Evolutionary conservation across 2,888 invertebrate genomes (phyloP).

Genomic region (Heliconius ethilla): DNA sequence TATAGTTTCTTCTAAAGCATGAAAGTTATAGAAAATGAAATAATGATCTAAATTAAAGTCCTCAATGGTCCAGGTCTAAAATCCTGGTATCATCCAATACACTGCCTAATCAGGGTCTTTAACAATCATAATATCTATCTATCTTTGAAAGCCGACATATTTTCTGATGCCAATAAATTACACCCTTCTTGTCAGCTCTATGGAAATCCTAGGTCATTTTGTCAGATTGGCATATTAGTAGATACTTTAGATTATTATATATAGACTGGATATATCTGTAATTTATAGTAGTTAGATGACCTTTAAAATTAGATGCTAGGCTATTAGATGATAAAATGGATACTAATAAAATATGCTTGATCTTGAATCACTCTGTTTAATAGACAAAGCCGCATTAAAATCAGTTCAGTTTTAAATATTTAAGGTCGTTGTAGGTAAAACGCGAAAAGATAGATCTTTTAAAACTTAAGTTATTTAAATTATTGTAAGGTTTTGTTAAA

Average conservation of each 20-base stretch:
- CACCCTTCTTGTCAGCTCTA: conserved; percentile 46
- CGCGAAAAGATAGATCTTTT: no score
- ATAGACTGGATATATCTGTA: not conserved
- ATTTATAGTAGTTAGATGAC: not conserved
- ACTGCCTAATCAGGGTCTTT: not conserved
- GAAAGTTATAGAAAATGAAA: not conserved
- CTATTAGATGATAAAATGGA: not conserved
- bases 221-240: conserved; percentile 5
- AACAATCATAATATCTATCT: conserved; percentile 1
- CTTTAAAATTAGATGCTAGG: not conserved
- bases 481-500: no score
- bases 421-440: no score
- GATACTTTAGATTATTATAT: not conserved
- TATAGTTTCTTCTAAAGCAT: no score
- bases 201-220: conserved; percentile 50
- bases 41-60: not conserved
- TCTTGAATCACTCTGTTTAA: no score
- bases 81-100: not conserved
- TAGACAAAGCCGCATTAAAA: no score
- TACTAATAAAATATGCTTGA: no score
- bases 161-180: conserved; percentile 45
- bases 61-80: not conserved
- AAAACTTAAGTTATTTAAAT: no score
- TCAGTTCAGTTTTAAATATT: no score
- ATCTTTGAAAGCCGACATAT: conserved; percentile 19